A percentile compares a stretch with the other conserved stretches of the same genome.
Evolutionary conservation across 2,888 invertebrate genomes (phyloP).

Genomic region (Drosophila meridiana): DNA sequence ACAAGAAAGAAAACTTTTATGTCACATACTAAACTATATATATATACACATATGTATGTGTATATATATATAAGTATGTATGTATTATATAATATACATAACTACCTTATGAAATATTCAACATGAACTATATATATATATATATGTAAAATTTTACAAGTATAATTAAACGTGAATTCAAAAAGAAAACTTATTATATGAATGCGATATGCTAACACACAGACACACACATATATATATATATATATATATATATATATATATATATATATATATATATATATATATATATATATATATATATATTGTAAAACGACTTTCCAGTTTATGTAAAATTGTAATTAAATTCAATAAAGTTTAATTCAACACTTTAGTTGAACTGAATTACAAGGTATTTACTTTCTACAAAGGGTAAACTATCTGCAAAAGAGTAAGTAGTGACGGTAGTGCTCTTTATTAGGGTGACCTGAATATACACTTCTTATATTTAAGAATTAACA

Average conservation of each 20-base stretch:
- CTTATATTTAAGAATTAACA: no score
- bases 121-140: conserved; percentile 38
- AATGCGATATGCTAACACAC: conserved; percentile 31
- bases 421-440: background rate
- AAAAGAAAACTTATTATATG: conserved; percentile 55
- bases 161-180: conserved; percentile 41
- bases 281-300: conserved; percentile 37
- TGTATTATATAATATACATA: conserved; percentile 22
- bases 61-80: conserved; percentile 22
- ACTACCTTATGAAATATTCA: conserved; percentile 45
- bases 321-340: conserved; percentile 82
- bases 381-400: conserved; percentile 30
- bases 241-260: conserved; percentile 22
- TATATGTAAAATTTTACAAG: conserved; percentile 50
- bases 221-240: conserved; percentile 16
- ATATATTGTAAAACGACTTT: conserved; percentile 72
- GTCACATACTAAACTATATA: conserved; percentile 38
- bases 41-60: conserved; percentile 15
- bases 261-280: conserved; percentile 27
- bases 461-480: no score
- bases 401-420: background rate
- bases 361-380: conserved; percentile 79
- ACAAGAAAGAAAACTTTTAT: conserved; percentile 34
- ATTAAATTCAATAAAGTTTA: conserved; percentile 82
- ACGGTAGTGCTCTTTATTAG: background rate